phyloP scores from a whole-genome alignment of 2,888 invertebrate genomes.

The Uropetala carovei region DNA sequence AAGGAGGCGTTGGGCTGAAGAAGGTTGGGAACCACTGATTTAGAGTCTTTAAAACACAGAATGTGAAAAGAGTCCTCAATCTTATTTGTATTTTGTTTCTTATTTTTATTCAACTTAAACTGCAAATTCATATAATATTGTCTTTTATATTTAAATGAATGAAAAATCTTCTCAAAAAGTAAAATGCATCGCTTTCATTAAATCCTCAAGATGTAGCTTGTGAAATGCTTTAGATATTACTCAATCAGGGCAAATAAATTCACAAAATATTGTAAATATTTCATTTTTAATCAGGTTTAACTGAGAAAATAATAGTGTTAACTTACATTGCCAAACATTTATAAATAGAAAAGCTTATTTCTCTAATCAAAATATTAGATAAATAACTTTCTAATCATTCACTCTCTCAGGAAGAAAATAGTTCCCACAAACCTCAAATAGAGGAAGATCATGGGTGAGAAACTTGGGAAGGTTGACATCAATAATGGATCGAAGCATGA shows the following conservation, averaged over 20 bases:
- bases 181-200: no score
- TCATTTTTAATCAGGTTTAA: not conserved
- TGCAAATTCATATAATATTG: no score
- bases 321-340: not conserved
- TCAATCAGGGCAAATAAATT: not conserved
- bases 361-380: not conserved
- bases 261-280: not conserved
- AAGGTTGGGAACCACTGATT: no score
- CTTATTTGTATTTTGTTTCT: no score
- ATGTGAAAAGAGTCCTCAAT: no score
- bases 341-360: not conserved
- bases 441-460: slow-evolving; percentile 89
- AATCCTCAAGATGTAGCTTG: no score
- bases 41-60: no score
- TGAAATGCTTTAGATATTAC: no score
- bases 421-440: slow-evolving; percentile 82
- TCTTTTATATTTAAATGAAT: no score
- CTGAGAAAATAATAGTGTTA: not conserved
- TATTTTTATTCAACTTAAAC: no score
- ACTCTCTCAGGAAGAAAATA: not conserved
- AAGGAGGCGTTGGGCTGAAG: no score
- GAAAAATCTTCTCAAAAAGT: no score
- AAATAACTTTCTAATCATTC: not conserved
- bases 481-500: slow-evolving; percentile 92
- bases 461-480: slow-evolving; percentile 97